Base-by-base conservation (phyloP, 2,113 vertebrate species). In the Sigmodon hispidus region DNA sequence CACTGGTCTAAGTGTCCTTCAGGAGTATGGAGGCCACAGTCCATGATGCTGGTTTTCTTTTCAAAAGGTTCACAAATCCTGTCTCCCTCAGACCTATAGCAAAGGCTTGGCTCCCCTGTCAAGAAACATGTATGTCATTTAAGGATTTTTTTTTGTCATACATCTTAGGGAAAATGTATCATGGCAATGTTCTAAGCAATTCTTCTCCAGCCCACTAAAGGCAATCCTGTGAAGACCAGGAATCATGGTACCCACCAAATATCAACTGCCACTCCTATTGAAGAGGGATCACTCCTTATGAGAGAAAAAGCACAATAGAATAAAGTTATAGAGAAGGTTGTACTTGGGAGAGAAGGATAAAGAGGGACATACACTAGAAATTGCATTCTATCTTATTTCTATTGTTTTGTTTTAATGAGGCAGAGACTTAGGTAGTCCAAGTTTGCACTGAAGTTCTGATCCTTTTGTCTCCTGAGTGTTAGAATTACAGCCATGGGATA, bases 41-140 rank as follows among this genome's bases (percentile, higher is more conserved):
- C 99, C 80, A 95, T 96, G 87, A 99, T 43, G 55, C 99, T 99
- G 97, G 96, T 99, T 76, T 95, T 97, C 55, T 96, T 98, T 97
- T 99, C 99, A 3, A 99, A 99, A 9, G 99, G 98, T 93, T 99
- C 99, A 72, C 99, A 99, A 67, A 99, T 96, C 0, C 99, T 99
- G 0, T 99, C 99, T 5, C 99, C 99, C 0, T 99, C 98, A 0
- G 99, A 98, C 50, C 99, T 94, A 0, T 99, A 99, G 98, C 99
- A 99, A 77, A 98, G 98, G 96, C 99, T 99, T 6, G 99, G 99
- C 96, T 99, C 99, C 84, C 99, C 99, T 99, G 97, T 34, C 94
- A 97, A 97, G 65, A 98, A 79, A 98, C 16, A 81, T 1, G 1
- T 5, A 45, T 9, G 31, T 72, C 34, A 50, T 83, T 67, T 40